Base-by-base conservation (phyloP, 2,888 invertebrate species). In the Abrostola tripartita region DNA sequence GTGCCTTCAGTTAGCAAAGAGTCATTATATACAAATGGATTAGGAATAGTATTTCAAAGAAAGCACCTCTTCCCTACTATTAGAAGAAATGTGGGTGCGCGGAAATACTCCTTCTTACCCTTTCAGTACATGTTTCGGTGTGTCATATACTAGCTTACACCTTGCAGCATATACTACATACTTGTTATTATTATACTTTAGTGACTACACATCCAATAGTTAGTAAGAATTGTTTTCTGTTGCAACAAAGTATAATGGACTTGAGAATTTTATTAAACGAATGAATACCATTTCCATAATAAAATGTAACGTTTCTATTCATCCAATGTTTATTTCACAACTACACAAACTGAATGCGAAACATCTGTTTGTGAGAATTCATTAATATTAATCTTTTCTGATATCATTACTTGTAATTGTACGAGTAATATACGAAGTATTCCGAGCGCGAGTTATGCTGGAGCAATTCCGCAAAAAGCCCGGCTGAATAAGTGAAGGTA, bases 391-490 rank as follows among this genome's bases (percentile, higher is more conserved):
- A 71, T 74, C 44, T 47, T 74, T 59, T 14, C 52, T 63, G 58
- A 65, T 64, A 66, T 71, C 61, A 68, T 74, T 71, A 69, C 61
- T 51, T 50, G 38, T 47, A 70, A 61, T 62, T 64, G 52, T 59
- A 51, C 36, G 50, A 61, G 49, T 41, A 54, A 60, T 55, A 54
- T 52, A 54, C 56, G 52, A 53, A 78, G 49, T 71, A 65, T 64
- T 61, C 42, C 50, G 14, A 14, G 52, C 36, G 61, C 52, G 42
- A 67, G 66, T 68, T 67, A 73, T 71, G 68, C 64, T 66, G 69
- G 67, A 77, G 79, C 81, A 85, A 85, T 85, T 78, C 76, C 77
- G 75, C 83, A 85, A 85, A 87, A 84, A 86, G 85, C 82, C 76
- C 63, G 70, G 68, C 70, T 86, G 85, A 85, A 86, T 86, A 87